phyloP scores from a whole-genome alignment of 2,113 vertebrate species.

The Solea senegalensis region DNA sequence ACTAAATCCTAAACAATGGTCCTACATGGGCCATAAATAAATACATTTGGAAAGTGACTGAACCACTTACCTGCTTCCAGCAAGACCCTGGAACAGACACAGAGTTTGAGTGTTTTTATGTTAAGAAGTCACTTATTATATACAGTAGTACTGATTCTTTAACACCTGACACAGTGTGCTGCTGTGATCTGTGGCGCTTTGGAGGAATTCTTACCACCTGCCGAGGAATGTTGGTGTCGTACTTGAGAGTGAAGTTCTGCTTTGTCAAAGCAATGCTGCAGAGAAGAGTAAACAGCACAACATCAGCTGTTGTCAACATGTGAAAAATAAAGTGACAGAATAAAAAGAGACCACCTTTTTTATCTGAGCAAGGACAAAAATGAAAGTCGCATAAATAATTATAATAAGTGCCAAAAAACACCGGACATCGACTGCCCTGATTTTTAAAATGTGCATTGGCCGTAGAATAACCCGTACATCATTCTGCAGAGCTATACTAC shows the following conservation, averaged over 20 bases:
- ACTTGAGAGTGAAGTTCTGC: conserved; percentile 87
- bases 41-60: neutral
- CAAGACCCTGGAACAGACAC: conserved; percentile 77
- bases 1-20: too few relatives aligned
- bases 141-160: neutral
- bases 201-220: conserved; percentile 81
- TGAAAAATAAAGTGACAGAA: too few relatives aligned
- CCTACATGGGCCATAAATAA: too few relatives aligned
- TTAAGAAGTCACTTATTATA: neutral
- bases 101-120: neutral
- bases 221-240: conserved; percentile 87
- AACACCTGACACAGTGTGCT: neutral
- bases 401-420: too few relatives aligned
- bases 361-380: too few relatives aligned
- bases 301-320: too few relatives aligned
- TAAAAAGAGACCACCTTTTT: too few relatives aligned
- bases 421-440: too few relatives aligned
- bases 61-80: conserved; percentile 83
- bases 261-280: conserved; percentile 85
- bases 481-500: too few relatives aligned
- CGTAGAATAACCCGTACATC: too few relatives aligned
- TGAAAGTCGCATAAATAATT: too few relatives aligned
- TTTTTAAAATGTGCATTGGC: too few relatives aligned
- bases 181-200: neutral
- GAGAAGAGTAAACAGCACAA: neutral